Conservation (phyloP, 2,888 invertebrate genomes). For the Diplolepis rosae region DNA sequence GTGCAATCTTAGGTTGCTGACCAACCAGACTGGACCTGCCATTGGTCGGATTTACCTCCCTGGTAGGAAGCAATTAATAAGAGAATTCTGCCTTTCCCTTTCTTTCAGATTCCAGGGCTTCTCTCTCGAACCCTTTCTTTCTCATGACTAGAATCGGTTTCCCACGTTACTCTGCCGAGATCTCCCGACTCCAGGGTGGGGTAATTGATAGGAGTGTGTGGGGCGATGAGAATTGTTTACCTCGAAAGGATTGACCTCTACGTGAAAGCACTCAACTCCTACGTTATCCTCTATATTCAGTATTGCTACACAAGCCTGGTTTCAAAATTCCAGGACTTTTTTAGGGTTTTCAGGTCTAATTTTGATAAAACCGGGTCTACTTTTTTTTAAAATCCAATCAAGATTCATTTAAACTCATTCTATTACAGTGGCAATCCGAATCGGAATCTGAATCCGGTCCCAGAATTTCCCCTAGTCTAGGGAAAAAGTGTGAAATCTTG, state of each 20-base stretch:
- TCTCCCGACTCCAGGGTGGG: conserved; percentile 48
- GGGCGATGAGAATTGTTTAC: conserved; percentile 60
- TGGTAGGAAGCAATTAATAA: conserved; percentile 62
- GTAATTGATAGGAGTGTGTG: conserved; percentile 62
- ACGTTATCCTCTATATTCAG: conserved; percentile 33
- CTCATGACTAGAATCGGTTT: conserved; percentile 38
- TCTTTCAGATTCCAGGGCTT: conserved; percentile 29
- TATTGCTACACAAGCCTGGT: too few relatives aligned
- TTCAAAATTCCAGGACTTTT: too few relatives aligned
- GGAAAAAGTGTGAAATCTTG: too few relatives aligned
- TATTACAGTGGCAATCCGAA: too few relatives aligned
- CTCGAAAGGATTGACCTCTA: conserved; percentile 62
- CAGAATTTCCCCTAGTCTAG: too few relatives aligned
- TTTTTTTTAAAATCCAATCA: too few relatives aligned
- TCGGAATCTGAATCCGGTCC: too few relatives aligned
- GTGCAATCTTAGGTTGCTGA: conserved; percentile 59
- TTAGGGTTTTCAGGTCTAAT: too few relatives aligned
- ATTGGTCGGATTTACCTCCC: conserved; percentile 32
- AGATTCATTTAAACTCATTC: too few relatives aligned
- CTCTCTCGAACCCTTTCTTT: conserved; percentile 35
- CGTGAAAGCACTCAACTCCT: conserved; percentile 55
- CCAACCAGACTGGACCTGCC: conserved; percentile 53
- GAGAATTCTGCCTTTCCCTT: conserved; percentile 45
- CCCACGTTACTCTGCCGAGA: conserved; percentile 26
- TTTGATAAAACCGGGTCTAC: too few relatives aligned